phyloP scores from a whole-genome alignment of 1,140 invertebrate genomes.

The Drosophila santomea region DNA sequence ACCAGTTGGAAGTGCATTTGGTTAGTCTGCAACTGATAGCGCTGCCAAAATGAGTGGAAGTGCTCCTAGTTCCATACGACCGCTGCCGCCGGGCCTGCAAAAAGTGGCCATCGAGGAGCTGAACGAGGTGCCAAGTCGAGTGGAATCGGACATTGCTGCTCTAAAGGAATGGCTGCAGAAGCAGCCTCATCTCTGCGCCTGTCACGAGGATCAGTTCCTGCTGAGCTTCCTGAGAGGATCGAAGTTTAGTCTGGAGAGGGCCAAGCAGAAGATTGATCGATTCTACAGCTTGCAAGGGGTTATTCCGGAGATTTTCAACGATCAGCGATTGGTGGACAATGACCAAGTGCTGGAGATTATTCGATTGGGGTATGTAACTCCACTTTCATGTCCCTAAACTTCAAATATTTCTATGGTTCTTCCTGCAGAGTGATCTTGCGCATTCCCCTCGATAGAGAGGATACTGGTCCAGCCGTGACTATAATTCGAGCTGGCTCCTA shows the following conservation, averaged over 20 bases:
- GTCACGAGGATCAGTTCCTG: conserved; percentile 87
- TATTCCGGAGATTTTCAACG: conserved; percentile 86
- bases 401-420: background rate
- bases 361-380: conserved; percentile 84
- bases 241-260: conserved; percentile 89
- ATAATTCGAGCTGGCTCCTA: conserved; percentile 82
- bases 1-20: conserved; percentile 29
- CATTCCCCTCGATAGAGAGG: conserved; percentile 64
- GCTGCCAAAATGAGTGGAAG: conserved; percentile 20
- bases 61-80: conserved; percentile 25
- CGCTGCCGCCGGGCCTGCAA: conserved; percentile 60
- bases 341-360: conserved; percentile 85
- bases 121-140: conserved; percentile 87
- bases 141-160: conserved; percentile 86
- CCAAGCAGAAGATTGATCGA: conserved; percentile 88
- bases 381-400: too few relatives aligned
- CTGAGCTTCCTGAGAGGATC: conserved; percentile 88
- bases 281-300: conserved; percentile 87
- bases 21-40: conserved; percentile 28
- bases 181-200: conserved; percentile 87
- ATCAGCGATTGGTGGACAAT: conserved; percentile 76
- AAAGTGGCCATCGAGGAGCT: conserved; percentile 86
- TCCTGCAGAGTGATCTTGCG: conserved; percentile 63
- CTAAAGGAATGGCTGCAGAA: conserved; percentile 88
- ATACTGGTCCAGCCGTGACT: conserved; percentile 83